Base-by-base conservation (phyloP, 2,797 vertebrate genomes). In the Chelon auratus region DNA sequence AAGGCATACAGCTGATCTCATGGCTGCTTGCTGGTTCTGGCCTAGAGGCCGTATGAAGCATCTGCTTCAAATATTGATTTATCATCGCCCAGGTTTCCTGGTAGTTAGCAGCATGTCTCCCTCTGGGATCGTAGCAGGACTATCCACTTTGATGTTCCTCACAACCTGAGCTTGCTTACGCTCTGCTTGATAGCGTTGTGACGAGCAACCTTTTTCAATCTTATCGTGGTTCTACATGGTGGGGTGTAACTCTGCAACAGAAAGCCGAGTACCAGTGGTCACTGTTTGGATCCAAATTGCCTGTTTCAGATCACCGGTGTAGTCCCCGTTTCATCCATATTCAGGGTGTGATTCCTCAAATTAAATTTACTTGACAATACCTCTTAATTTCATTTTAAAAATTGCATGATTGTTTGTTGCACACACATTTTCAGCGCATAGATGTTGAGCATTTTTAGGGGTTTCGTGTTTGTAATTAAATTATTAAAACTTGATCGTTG, bases 1-100 rank as follows among this genome's bases (percentile, higher is more conserved):
- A 72, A 70, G 47, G 45, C 55, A 24, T 14, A 33, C 58, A 62
- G 43, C 64, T 70, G 68, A 52, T 75, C 54, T 77, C 26, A 20
- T 3, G 45, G 50, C 55, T 36, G 37, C 47, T 71, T 9, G 39
- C 50, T 40, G 61, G 45, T 50, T 56, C 15, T 70, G 54, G 50
- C 61, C 53, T 12, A 0, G n/a, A 48, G 68, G 40, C 50, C n/a
- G 70, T 12, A 11, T 9, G 45, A 76, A 67, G 62, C 69, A 33
- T 73, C 75, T 78, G 54, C 61, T 77, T 75, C 50, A 70, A 30
- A 57, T 80, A 87, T 78, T 65, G 80, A 90, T 87, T 69, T 59
- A 52, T 80, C 54, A 60, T 66, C 57, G 48, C 22, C 54, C 12
- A 8, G 54, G 51, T 69, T 73, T 68, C 58, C 62, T 24, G 64